These are phyloP conservation scores for Hemibagrus guttatus DNA, from an alignment of 2,797 vertebrate genomes.

Conservation along the genomic window DNA sequence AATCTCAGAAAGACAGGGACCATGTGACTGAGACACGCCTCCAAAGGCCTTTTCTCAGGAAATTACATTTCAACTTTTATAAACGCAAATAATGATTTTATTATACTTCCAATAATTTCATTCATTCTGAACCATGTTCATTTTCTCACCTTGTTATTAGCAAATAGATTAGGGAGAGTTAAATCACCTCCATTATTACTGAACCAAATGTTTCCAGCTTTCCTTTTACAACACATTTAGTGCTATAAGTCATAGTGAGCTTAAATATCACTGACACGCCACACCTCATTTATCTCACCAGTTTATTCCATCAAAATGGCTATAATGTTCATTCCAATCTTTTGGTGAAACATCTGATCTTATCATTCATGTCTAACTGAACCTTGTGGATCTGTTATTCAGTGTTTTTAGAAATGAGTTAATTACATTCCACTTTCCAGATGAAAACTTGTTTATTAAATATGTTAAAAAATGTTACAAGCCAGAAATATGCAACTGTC, in stretches of 20 bases:
- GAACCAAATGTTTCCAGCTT: background rate
- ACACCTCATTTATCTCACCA: background rate
- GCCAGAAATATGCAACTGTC: too few relatives aligned
- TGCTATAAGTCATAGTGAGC: background rate
- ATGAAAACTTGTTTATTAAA: too few relatives aligned
- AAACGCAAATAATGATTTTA: background rate
- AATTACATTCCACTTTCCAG: too few relatives aligned
- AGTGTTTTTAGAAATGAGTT: too few relatives aligned
- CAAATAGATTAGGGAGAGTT: background rate
- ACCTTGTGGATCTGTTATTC: too few relatives aligned
- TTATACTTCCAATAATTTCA: background rate
- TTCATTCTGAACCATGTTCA: background rate
- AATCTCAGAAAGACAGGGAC: slow-evolving; percentile 17
- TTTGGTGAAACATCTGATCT: background rate
- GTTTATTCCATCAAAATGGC: background rate
- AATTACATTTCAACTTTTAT: too few relatives aligned
- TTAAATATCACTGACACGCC: background rate
- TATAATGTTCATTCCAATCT: background rate
- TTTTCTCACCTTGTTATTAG: background rate
- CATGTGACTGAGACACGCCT: slow-evolving; percentile 9
- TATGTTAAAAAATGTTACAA: too few relatives aligned
- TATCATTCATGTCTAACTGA: background rate
- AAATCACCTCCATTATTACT: background rate
- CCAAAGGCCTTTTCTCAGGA: too few relatives aligned
- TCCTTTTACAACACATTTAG: background rate